Conservation (phyloP, 2,797 vertebrate species). For the Amphiprion clarkii region DNA sequence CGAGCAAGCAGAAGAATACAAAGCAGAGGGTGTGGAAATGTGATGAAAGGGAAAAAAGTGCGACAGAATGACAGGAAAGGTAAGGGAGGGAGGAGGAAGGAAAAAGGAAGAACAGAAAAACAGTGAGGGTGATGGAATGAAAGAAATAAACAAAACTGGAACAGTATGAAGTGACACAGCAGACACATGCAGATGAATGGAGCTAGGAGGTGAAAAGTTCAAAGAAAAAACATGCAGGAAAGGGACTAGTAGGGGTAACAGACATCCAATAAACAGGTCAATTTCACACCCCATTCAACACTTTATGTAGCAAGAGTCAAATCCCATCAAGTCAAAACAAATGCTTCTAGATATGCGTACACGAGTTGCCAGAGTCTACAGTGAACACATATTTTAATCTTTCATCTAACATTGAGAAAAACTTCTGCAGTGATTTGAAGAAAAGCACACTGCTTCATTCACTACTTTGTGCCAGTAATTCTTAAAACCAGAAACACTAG, state of each 20-base stretch:
- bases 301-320: not conserved
- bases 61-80: constrained; percentile 41
- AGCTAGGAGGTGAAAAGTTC: constrained; percentile 45
- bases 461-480: no score
- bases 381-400: not conserved
- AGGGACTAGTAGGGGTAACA: constrained; percentile 26
- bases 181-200: constrained; percentile 49
- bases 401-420: not conserved
- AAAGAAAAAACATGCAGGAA: constrained; percentile 34
- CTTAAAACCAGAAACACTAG: not conserved
- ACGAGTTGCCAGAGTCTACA: not conserved
- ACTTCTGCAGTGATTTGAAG: not conserved
- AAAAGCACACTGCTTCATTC: not conserved
- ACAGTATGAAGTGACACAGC: constrained; percentile 51
- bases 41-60: constrained; percentile 31
- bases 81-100: constrained; percentile 6
- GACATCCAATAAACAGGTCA: not conserved
- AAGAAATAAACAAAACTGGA: constrained; percentile 55
- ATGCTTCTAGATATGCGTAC: not conserved
- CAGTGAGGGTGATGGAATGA: constrained; percentile 75
- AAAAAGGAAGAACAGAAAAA: constrained; percentile 69
- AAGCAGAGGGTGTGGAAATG: constrained; percentile 19
- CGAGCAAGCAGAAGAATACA: constrained; percentile 23
- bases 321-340: not conserved
- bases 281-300: constrained; percentile 1